phyloP scores from a whole-genome alignment of 2,888 invertebrate species.

The Drosophila anomalata region DNA sequence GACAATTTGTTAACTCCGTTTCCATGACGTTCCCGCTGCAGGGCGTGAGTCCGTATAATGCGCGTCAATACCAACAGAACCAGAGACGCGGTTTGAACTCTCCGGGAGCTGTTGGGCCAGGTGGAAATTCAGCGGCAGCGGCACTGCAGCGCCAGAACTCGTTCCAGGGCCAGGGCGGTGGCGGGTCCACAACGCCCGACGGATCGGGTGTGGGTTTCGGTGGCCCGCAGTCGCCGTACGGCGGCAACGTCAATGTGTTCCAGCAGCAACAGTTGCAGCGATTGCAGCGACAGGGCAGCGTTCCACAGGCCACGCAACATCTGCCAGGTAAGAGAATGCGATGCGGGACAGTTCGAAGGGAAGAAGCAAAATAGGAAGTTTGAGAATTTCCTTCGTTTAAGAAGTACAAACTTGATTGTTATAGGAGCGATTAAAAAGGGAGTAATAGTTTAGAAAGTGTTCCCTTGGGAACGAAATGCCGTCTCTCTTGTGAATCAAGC shows the following conservation, averaged over 20 bases:
- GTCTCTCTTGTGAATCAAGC: conserved; percentile 12
- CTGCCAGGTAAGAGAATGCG: conserved; percentile 82
- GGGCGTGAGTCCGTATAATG: conserved; percentile 81
- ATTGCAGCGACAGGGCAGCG: conserved; percentile 83
- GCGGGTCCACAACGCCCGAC: conserved; percentile 56
- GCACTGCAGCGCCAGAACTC: conserved; percentile 83
- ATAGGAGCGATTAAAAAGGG: conserved; percentile 2
- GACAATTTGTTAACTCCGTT: conserved; percentile 43
- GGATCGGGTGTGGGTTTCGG: conserved; percentile 71
- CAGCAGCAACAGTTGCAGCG: conserved; percentile 83
- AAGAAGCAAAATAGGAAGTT: background rate
- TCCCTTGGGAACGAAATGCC: background rate
- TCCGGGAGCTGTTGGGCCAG: conserved; percentile 76
- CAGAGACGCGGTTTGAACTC: conserved; percentile 83
- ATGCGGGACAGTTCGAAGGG: background rate
- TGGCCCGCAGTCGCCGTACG: conserved; percentile 80
- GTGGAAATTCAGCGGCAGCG: conserved; percentile 47
- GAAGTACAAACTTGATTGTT: background rate
- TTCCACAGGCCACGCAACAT: conserved; percentile 84
- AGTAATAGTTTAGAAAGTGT: background rate
- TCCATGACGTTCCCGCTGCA: conserved; percentile 45
- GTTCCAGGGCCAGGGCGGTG: conserved; percentile 73
- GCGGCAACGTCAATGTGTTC: conserved; percentile 73
- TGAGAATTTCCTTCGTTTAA: background rate
- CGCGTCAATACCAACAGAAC: conserved; percentile 82